These are phyloP conservation scores for Latrodectus elegans DNA, from an alignment of 2,888 invertebrate genomes.

Conservation along the genomic window DNA sequence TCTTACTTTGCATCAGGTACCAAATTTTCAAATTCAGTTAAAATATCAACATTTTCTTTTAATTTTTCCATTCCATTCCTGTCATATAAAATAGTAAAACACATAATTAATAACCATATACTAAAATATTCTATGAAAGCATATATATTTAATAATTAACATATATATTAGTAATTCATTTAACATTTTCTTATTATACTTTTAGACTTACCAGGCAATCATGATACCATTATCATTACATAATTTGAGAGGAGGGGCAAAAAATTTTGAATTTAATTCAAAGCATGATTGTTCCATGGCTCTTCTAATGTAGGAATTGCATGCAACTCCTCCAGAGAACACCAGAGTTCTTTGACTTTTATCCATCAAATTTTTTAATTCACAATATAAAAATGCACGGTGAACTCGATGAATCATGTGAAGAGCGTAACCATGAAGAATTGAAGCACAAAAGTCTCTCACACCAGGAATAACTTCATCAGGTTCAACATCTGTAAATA, in stretches of 20 bases:
- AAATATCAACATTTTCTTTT: slow-evolving; percentile 77
- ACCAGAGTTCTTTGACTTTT: slow-evolving; percentile 76
- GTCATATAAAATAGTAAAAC: slow-evolving; percentile 37
- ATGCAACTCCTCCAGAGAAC: slow-evolving; percentile 97
- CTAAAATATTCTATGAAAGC: not conserved
- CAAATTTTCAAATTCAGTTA: slow-evolving; percentile 79
- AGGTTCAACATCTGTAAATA: slow-evolving; percentile 59
- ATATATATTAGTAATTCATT: too few relatives aligned
- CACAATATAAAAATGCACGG: slow-evolving; percentile 86
- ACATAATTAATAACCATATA: not conserved
- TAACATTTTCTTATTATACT: not conserved
- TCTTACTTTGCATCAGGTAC: slow-evolving; percentile 79
- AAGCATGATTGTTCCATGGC: slow-evolving; percentile 83
- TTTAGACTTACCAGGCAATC: slow-evolving; percentile 86
- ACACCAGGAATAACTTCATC: slow-evolving; percentile 70
- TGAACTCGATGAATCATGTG: slow-evolving; percentile 89
- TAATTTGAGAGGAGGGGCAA: slow-evolving; percentile 86
- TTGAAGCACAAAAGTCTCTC: slow-evolving; percentile 87
- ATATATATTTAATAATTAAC: not conserved
- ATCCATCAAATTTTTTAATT: slow-evolving; percentile 80
- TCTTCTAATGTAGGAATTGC: slow-evolving; percentile 86
- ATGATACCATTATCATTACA: slow-evolving; percentile 99
- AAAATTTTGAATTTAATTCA: slow-evolving; percentile 78
- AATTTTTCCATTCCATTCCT: slow-evolving; percentile 92
- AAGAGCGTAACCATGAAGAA: slow-evolving; percentile 83